Base-by-base conservation (phyloP, 2,113 vertebrate genomes). In the Hyaena hyaena region DNA sequence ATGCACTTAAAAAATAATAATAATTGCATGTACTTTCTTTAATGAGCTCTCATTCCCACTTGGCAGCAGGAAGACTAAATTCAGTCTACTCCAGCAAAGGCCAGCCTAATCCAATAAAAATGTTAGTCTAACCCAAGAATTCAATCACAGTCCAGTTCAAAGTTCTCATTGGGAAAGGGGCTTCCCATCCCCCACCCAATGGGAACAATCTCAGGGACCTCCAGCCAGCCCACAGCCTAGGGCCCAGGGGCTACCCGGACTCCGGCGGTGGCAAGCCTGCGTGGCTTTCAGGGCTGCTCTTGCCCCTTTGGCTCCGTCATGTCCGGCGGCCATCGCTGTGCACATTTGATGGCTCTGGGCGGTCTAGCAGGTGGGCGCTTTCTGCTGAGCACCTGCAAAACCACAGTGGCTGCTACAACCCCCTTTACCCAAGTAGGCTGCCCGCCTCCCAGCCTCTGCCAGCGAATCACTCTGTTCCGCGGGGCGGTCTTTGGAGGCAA, bases 1-100 rank as follows among this genome's bases (percentile, higher is more conserved):
- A 68, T 84, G 96, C 96, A 96, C 96, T 97, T 97, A 97, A 85
- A 89, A 71, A 95, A 97, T 91, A 91, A 93, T 93, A 97, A 95
- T 96, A 93, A 96, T 95, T 93, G 92, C 89, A 69, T 96, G 96
- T 83, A 88, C 96, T 97, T 97, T 91, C 97, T 89, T 95, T 97
- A 98, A 97, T 95, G 95, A 95, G 93, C 86, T 86, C 93, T 90
- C 82, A 79, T 96, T 96, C 81, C 91, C 66, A n/a, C 82, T 93
- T 95, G 97, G 92, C 89, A 93, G 93, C 85, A 89, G 86, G 17
- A 50, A 58, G 31, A 15, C 93, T 68, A 16, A 63, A 71, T 92
- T 83, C 89, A 65, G 93, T 68, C 93, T 86, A 26, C 89, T 87
- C 82, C 69, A 48, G 95, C 92, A 65, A 96, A 95, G 91, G 79